Evolutionary conservation across 1,140 invertebrate species (phyloP), one percentile per base, ranked within the genome.

Genomic region (Stratiolaelaps scimitus): DNA sequence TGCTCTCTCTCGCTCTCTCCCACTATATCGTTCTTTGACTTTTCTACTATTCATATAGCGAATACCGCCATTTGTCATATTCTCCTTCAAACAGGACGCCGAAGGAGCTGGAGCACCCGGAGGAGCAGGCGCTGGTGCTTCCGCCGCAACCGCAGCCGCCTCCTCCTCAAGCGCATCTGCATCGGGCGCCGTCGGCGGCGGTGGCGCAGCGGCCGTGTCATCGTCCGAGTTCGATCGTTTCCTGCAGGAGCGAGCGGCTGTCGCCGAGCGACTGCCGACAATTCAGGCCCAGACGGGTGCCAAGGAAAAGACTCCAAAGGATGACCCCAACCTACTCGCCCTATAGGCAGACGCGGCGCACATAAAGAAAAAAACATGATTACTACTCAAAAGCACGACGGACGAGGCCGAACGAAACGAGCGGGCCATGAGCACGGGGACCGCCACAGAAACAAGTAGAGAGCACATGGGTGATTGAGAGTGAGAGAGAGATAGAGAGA

Each of bases 141-240:
- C n/a, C n/a, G n/a, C n/a, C n/a, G n/a, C n/a, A n/a, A n/a, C n/a
- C n/a, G n/a, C 20, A 45, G 17, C 43, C 64, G 7, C 43, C 40
- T 46, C 47, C 43, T 56, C 28, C 56, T 2, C n/a, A 64, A 28
- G 43, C 48, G 26, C 44, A 46, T 7, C 20, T 65, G 47, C 26
- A 40, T 40, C 43, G 5, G 6, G 6, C 4, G 7, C 46, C 19
- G 10, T 10, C 20, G 13, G 53, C 19, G 13, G 53, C 19, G 20
- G 53, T 20, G 20, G 19, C 2, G 26, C 67, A 17, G n/a, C 13
- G 19, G 34, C 44, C 1, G 47, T 30, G 29, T n/a, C 68, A 44
- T 26, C 19, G 7, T n/a, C 53, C 23, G 90, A 94, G 75, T 95
- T 95, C 78, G 90, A 94, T 73, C 82, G 85, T 72, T 95, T 94